Evolutionary conservation across 2,113 vertebrate species (phyloP).

Genomic region (Crypturellus undulatus): DNA sequence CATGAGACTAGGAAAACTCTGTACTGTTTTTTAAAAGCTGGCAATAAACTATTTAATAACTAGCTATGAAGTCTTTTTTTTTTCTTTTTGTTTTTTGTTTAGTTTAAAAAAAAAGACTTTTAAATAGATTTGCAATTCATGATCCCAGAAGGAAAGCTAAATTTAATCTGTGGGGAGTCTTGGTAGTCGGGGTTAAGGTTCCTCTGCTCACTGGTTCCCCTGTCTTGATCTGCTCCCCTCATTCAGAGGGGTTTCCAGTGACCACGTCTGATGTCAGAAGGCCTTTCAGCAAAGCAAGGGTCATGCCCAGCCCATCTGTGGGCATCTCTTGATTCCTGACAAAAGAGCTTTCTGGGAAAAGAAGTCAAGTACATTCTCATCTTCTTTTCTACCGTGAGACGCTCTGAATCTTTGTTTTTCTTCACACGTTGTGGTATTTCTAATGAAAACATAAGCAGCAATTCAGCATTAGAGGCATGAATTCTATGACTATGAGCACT

Average conservation of each 20-base stretch:
- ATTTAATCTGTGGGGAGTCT: neutral
- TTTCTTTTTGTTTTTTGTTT: neutral
- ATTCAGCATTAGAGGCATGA: neutral
- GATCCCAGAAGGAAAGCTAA: neutral
- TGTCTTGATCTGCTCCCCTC: neutral
- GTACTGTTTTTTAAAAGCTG: neutral
- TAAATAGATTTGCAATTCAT: neutral
- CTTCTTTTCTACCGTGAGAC: neutral
- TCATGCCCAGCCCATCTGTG: neutral
- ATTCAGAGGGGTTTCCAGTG: neutral
- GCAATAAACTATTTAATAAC: neutral
- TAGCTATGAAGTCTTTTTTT: neutral
- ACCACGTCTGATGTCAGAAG: neutral
- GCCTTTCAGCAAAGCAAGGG: neutral
- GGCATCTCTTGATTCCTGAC: neutral
- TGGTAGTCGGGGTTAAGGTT: neutral
- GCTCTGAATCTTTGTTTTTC: neutral
- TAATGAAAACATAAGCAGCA: neutral
- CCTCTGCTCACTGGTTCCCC: neutral
- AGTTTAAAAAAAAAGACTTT: neutral
- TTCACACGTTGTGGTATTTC: neutral
- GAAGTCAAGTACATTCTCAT: neutral
- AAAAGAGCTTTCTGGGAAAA: neutral
- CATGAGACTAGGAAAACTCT: neutral
- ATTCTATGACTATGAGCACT: neutral